Evolutionary conservation across 2,888 invertebrate species (phyloP).

Genomic region (Orthosia incerta): DNA sequence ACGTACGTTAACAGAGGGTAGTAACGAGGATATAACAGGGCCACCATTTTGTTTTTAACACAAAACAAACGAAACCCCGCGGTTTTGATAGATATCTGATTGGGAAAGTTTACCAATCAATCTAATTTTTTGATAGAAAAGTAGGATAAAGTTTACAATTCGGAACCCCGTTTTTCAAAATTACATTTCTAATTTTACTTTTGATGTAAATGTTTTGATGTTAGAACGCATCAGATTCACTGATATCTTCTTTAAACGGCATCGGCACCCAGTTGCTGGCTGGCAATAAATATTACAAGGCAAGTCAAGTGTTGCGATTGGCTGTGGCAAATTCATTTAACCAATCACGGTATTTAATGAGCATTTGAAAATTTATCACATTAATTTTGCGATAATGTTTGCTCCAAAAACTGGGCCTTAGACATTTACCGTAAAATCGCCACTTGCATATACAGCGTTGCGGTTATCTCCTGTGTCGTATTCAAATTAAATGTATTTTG

Average conservation of each 20-base stretch:
- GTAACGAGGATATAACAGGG: slow-evolving; percentile 32
- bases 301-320: neutral
- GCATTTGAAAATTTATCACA: neutral
- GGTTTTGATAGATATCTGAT: slow-evolving; percentile 43
- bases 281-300: too few relatives aligned
- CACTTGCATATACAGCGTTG: too few relatives aligned
- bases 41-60: slow-evolving; percentile 39
- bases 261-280: neutral
- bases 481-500: too few relatives aligned
- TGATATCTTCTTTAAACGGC: neutral
- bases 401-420: neutral
- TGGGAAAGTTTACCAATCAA: slow-evolving; percentile 50
- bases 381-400: neutral
- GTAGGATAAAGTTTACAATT: slow-evolving; percentile 14
- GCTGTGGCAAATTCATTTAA: neutral
- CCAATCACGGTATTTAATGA: neutral
- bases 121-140: slow-evolving; percentile 38
- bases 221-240: neutral
- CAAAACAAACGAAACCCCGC: slow-evolving; percentile 35
- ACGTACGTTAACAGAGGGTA: slow-evolving; percentile 20
- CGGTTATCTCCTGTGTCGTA: too few relatives aligned
- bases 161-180: neutral
- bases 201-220: neutral
- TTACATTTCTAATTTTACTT: slow-evolving; percentile 19
- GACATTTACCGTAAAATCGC: too few relatives aligned